These are phyloP conservation scores for Calliscelio sp. DNA, from an alignment of 2,888 invertebrate species.

Conservation along the genomic window DNA sequence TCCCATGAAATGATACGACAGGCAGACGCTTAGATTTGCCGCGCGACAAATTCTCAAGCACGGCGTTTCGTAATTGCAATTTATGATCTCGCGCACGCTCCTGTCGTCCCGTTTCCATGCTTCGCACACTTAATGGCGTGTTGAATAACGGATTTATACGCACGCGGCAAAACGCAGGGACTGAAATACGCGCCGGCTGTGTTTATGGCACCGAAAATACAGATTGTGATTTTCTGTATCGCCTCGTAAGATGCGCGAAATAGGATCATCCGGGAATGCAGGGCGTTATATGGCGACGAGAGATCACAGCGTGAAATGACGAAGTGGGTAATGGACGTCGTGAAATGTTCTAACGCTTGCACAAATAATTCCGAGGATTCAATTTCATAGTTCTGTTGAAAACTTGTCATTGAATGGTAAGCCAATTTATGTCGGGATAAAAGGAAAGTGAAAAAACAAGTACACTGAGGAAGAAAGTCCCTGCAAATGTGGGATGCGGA, in stretches of 20 bases:
- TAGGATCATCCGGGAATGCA: constrained; percentile 68
- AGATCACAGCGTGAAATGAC: constrained; percentile 73
- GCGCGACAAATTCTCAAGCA: constrained; percentile 85
- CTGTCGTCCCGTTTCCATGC: constrained; percentile 77
- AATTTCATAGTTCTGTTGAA: constrained; percentile 63
- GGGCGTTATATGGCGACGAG: constrained; percentile 66
- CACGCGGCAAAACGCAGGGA: constrained; percentile 76
- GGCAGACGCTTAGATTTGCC: constrained; percentile 81
- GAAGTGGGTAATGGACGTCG: constrained; percentile 70
- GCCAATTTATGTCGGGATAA: constrained; percentile 27
- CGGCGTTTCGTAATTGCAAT: constrained; percentile 85
- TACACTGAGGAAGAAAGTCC: constrained; percentile 20
- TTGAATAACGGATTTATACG: constrained; percentile 86
- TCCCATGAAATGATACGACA: constrained; percentile 63
- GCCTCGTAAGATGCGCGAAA: constrained; percentile 72
- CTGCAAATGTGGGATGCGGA: too few relatives aligned
- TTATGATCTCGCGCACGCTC: constrained; percentile 80
- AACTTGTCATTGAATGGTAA: constrained; percentile 56
- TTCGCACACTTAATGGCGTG: constrained; percentile 84
- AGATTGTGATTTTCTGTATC: constrained; percentile 78
- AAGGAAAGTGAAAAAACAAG: constrained; percentile 1
- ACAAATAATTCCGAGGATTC: constrained; percentile 69
- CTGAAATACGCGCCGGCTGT: constrained; percentile 81
- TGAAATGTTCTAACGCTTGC: constrained; percentile 45
- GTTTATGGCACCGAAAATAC: constrained; percentile 83